Conservation (phyloP, 2,113 vertebrate genomes). For the Pardalotus punctatus region DNA sequence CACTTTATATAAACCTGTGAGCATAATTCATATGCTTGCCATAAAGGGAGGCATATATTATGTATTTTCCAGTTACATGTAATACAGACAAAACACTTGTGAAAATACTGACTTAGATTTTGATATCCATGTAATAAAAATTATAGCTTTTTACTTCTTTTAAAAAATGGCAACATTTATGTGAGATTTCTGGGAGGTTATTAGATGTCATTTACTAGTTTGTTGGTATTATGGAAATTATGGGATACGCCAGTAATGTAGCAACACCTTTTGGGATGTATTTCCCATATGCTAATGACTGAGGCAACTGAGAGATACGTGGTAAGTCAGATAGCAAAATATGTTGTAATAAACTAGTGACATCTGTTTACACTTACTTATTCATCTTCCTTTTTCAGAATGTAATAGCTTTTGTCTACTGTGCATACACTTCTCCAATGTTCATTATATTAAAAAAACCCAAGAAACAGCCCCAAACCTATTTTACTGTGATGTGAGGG, state of each 20-base stretch:
- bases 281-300: not conserved
- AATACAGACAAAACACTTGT: not conserved
- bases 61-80: not conserved
- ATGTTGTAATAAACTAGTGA: not conserved
- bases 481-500: not conserved
- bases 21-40: not conserved
- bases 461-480: not conserved
- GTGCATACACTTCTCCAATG: not conserved
- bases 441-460: not conserved
- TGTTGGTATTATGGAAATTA: not conserved
- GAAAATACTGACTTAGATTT: not conserved
- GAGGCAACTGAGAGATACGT: not conserved
- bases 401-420: not conserved
- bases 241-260: not conserved
- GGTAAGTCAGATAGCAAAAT: not conserved
- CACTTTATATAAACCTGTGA: slow-evolving; percentile 39
- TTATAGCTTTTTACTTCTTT: not conserved
- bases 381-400: not conserved
- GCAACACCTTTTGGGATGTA: not conserved
- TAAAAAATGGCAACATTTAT: not conserved
- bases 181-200: not conserved
- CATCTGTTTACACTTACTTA: slow-evolving; percentile 1
- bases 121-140: not conserved
- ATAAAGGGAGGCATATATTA: not conserved
- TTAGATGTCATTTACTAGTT: not conserved